These are phyloP conservation scores for Xestia ashworthii DNA, from an alignment of 2,888 invertebrate genomes.

Conservation along the genomic window DNA sequence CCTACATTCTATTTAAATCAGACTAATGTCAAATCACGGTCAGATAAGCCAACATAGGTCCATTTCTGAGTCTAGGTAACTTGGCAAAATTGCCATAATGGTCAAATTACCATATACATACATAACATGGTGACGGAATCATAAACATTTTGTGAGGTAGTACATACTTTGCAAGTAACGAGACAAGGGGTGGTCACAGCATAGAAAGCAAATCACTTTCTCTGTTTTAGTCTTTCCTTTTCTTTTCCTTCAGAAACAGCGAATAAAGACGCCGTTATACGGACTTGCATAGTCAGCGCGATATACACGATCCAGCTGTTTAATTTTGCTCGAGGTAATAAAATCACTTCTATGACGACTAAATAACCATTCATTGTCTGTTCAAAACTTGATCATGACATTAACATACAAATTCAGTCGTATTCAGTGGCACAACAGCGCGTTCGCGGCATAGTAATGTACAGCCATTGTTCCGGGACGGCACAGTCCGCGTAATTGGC, in stretches of 20 bases:
- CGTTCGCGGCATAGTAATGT: conserved; percentile 58
- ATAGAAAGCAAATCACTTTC: not conserved
- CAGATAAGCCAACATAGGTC: too few species aligned
- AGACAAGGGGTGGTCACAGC: not conserved
- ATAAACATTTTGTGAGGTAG: not conserved
- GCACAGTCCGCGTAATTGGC: conserved; percentile 64
- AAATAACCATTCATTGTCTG: conserved; percentile 36
- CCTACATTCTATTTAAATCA: not conserved
- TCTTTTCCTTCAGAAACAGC: not conserved
- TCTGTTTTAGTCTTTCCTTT: not conserved
- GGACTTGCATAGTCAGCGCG: not conserved
- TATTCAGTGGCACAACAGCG: conserved; percentile 47
- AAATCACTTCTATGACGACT: conserved; percentile 2
- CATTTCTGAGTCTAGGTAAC: not conserved
- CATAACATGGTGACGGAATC: not conserved
- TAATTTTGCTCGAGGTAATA: not conserved
- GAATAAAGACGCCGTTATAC: not conserved
- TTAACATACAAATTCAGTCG: conserved; percentile 60
- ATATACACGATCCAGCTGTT: not conserved
- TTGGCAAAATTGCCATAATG: not conserved
- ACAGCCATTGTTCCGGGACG: conserved; percentile 56
- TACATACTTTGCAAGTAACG: not conserved
- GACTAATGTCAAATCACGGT: not conserved
- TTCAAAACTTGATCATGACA: conserved; percentile 53
- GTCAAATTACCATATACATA: too few species aligned